phyloP scores from a whole-genome alignment of 1,140 invertebrate species.

The Sogatella furcifera region DNA sequence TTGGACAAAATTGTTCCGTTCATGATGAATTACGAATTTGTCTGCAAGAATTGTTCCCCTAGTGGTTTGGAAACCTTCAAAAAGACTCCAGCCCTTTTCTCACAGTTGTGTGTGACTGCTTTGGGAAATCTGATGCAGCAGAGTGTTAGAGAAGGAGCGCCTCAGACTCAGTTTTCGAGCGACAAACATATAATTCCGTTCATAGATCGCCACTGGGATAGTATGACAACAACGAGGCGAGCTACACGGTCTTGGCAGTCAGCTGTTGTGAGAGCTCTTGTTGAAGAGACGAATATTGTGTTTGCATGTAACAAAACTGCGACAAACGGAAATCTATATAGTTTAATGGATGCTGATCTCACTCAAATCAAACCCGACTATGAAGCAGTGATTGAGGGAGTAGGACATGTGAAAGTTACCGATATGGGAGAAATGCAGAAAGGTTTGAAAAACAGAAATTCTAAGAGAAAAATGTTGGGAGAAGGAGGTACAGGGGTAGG shows the following conservation, averaged over 20 bases:
- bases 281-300: constrained; percentile 62
- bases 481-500: constrained; percentile 49
- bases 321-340: constrained; percentile 49
- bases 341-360: constrained; percentile 59
- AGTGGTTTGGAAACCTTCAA: constrained; percentile 80
- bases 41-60: constrained; percentile 90
- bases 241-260: constrained; percentile 85
- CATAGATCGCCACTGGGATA: constrained; percentile 94
- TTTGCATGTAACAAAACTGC: constrained; percentile 53
- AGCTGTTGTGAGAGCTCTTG: constrained; percentile 59
- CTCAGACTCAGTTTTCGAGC: constrained; percentile 60
- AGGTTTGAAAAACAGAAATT: constrained; percentile 52
- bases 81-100: constrained; percentile 82
- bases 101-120: constrained; percentile 90
- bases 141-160: constrained; percentile 57
- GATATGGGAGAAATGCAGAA: constrained; percentile 61
- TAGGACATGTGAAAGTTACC: constrained; percentile 67
- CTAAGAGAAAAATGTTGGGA: constrained; percentile 61
- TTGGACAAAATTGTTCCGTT: constrained; percentile 87
- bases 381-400: constrained; percentile 74
- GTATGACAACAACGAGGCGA: constrained; percentile 83
- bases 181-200: constrained; percentile 94
- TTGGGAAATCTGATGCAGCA: constrained; percentile 82
- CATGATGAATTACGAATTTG: constrained; percentile 91
- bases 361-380: constrained; percentile 77